These are phyloP conservation scores for Lomographa bimaculata DNA, from an alignment of 2,888 invertebrate species.

Conservation along the genomic window DNA sequence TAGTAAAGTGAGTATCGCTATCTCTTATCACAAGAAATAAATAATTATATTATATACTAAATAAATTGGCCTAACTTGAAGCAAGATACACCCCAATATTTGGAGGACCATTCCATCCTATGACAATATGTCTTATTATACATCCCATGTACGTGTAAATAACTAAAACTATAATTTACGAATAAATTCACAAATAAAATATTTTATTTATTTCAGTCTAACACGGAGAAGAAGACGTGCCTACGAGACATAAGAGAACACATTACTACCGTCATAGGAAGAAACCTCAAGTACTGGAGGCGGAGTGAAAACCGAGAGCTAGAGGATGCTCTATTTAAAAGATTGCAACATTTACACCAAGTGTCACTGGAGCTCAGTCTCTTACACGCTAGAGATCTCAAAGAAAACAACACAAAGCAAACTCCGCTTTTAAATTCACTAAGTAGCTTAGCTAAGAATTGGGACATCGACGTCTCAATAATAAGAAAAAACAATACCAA, in stretches of 20 bases:
- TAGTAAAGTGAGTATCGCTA: too few relatives aligned
- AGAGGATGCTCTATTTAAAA: constrained; percentile 58
- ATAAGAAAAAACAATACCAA: constrained; percentile 52
- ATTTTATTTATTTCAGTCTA: constrained; percentile 51
- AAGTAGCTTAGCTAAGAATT: constrained; percentile 53
- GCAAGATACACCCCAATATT: too few relatives aligned
- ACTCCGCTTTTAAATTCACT: constrained; percentile 52
- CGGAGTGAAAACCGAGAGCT: constrained; percentile 53
- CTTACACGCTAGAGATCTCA: constrained; percentile 62
- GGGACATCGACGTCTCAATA: constrained; percentile 60
- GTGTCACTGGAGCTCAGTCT: constrained; percentile 65
- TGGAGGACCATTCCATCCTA: too few relatives aligned
- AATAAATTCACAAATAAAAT: too few relatives aligned
- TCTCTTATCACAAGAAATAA: too few relatives aligned
- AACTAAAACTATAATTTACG: too few relatives aligned
- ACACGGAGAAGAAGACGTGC: constrained; percentile 67
- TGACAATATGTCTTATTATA: too few relatives aligned
- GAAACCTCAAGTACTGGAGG: constrained; percentile 81
- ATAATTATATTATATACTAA: too few relatives aligned
- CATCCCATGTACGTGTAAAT: too few relatives aligned
- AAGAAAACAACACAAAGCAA: constrained; percentile 48
- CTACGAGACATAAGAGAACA: constrained; percentile 77
- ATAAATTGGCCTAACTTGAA: too few relatives aligned
- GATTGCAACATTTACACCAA: constrained; percentile 67
- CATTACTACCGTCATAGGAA: constrained; percentile 73